Evolutionary conservation across 2,113 vertebrate genomes (phyloP).

Genomic region (Syngnathus floridae): DNA sequence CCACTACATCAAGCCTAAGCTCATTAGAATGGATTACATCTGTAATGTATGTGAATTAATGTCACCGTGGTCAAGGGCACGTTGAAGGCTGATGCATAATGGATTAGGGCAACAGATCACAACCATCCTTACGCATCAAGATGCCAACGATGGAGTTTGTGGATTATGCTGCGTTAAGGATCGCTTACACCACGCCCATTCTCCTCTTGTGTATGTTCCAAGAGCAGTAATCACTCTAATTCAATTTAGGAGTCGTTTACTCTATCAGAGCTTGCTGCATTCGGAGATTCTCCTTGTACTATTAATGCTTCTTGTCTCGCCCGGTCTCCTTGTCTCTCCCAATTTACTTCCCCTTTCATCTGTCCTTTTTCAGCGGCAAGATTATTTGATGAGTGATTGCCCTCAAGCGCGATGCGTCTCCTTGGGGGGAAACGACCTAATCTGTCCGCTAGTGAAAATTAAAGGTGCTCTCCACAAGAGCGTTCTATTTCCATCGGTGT

Average conservation of each 20-base stretch:
- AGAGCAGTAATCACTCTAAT: slow-evolving; percentile 25
- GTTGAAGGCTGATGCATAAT: slow-evolving; percentile 59
- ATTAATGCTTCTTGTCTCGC: slow-evolving; percentile 5
- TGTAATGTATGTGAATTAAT: slow-evolving; percentile 66
- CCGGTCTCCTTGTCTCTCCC: slow-evolving; percentile 11
- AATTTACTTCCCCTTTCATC: slow-evolving; percentile 33
- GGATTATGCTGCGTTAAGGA: slow-evolving; percentile 9
- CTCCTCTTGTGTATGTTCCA: background rate
- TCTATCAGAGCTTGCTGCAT: slow-evolving; percentile 8
- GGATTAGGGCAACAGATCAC: slow-evolving; percentile 39
- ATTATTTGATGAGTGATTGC: slow-evolving; percentile 39
- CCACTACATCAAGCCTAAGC: slow-evolving; percentile 56
- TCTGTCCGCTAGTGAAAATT: slow-evolving; percentile 22
- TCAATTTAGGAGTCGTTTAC: slow-evolving; percentile 24
- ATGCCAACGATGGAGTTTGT: slow-evolving; percentile 36
- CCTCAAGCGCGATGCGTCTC: slow-evolving; percentile 21
- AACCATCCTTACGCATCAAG: slow-evolving; percentile 20
- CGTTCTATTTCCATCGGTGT: slow-evolving; percentile 29
- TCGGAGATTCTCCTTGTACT: slow-evolving; percentile 13
- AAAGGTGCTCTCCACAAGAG: slow-evolving; percentile 31
- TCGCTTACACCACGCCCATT: background rate
- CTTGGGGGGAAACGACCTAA: slow-evolving; percentile 24
- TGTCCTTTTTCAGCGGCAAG: slow-evolving; percentile 25
- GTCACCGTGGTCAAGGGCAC: slow-evolving; percentile 61
- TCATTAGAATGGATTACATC: slow-evolving; percentile 69